Base-by-base conservation (phyloP, 2,113 vertebrate species). In the Hydrochoerus hydrochaeris region DNA sequence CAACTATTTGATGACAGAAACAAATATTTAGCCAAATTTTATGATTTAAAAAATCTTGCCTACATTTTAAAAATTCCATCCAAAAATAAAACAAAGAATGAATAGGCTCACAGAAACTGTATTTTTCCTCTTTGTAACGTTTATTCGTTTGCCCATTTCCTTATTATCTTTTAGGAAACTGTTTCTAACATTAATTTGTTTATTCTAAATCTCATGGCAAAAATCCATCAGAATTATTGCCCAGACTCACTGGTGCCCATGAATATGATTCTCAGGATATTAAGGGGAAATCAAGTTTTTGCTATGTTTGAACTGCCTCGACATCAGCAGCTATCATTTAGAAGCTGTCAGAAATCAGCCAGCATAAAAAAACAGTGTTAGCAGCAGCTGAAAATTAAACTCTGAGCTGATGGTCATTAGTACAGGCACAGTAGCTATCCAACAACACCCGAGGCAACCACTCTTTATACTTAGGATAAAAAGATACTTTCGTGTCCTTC, bases 111-210 rank as follows among this genome's bases (percentile, higher is more conserved):
- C 63, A 11, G 54, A 83, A 52, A n/a, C 10, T 46, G 41, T 75
- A 62, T 86, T 84, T 97, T 93, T 80, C 75, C 30, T 86, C 41
- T 93, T 88, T 57, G 28, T 88, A 90, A 67, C 9, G 54, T 96
- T 92, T 80, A 93, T 92, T 90, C 77, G 7, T 88, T 96, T 96
- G 22, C 77, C 88, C 84, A 97, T 93, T 94, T 97, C 94, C 94
- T 97, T 96, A 95, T 95, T 90, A 95, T 95, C 62, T 95, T 88
- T 85, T 83, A 80, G 88, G 91, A 97, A 96, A 85, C 4, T 92
- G 41, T 94, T 95, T 14, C 13, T 69, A 88, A 32, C 77, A 96
- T 95, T 92, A 96, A 91, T 85, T 93, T 96, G 73, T 96, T 97
- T 96, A 93, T 94, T 95, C 65, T 90, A 93, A 97, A 92, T 24